These are phyloP conservation scores for Cichladusa arquata DNA, from an alignment of 2,113 vertebrate genomes.

Conservation along the genomic window DNA sequence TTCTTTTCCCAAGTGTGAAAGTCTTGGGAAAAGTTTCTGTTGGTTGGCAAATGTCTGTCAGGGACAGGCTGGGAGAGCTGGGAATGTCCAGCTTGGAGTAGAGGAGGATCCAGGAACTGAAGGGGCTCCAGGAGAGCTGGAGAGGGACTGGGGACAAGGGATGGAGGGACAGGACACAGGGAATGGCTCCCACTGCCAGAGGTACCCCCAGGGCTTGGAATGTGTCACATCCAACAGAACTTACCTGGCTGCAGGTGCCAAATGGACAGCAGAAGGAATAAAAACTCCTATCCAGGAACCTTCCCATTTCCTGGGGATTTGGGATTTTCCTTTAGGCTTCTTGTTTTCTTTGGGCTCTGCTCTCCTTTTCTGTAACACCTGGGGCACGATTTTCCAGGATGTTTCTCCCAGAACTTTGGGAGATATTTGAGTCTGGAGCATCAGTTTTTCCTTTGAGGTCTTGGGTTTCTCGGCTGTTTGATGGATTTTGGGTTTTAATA, in stretches of 20 bases:
- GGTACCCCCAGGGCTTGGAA: background rate
- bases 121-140: background rate
- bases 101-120: no score
- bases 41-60: background rate
- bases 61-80: background rate
- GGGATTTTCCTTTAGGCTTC: background rate
- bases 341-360: background rate
- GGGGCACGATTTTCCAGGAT: background rate
- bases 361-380: background rate
- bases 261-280: accelerated
- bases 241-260: background rate
- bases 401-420: background rate
- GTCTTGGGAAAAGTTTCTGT: accelerated
- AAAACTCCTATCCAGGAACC: background rate
- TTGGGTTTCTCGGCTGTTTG: background rate
- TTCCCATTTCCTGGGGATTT: accelerated
- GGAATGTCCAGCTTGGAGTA: background rate
- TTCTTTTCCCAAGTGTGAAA: background rate
- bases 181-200: background rate
- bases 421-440: background rate
- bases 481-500: background rate
- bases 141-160: background rate
- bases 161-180: accelerated
- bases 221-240: background rate
- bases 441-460: background rate